Percentiles rank a stretch among this genome's conserved stretches.
phyloP scores from a whole-genome alignment of 2,797 vertebrate species.

The Luscinia luscinia region DNA sequence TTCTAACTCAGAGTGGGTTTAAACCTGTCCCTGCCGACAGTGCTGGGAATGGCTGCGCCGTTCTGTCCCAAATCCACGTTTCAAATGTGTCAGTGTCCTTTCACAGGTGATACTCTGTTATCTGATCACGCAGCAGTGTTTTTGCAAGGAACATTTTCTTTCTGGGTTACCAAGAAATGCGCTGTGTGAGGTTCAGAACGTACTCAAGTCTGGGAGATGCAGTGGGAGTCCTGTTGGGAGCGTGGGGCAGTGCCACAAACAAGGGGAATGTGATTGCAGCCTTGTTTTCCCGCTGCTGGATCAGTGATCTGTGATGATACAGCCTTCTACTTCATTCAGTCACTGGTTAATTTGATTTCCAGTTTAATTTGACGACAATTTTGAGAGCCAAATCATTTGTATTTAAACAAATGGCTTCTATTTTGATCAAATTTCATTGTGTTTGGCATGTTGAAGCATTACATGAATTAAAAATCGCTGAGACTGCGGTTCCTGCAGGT shows the following conservation, averaged over 20 bases:
- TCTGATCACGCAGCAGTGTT: neutral
- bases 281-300: neutral
- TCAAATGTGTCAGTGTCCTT: neutral
- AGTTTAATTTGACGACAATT: constrained; percentile 57
- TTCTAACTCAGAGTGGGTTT: neutral
- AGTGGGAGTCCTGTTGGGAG: neutral
- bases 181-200: neutral
- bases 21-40: neutral
- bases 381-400: constrained; percentile 49
- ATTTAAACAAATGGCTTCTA: constrained; percentile 49
- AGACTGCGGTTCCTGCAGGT: neutral
- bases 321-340: constrained; percentile 36
- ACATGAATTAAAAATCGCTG: neutral
- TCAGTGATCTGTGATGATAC: constrained; percentile 33
- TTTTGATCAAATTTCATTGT: constrained; percentile 47
- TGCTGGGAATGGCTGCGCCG: neutral
- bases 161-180: neutral
- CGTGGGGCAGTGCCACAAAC: neutral
- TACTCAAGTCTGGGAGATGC: neutral
- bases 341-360: constrained; percentile 57
- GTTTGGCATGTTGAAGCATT: constrained; percentile 15
- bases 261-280: neutral
- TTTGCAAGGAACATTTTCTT: neutral
- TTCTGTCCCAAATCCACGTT: neutral
- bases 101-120: neutral